Evolutionary conservation across 2,888 invertebrate species (phyloP).

Genomic region (Pollenia angustigena): DNA sequence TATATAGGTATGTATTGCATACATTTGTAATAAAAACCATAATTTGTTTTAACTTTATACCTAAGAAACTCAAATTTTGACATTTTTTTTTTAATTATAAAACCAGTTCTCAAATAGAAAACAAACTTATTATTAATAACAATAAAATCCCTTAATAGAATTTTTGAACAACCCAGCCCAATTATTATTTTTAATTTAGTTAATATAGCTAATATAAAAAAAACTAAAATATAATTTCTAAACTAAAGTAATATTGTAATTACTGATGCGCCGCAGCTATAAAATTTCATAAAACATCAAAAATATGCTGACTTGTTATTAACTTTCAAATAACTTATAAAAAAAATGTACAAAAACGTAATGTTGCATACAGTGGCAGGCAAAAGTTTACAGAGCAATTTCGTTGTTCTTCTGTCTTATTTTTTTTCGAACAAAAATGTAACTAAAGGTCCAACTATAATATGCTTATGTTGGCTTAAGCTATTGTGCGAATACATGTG

Average conservation of each 20-base stretch:
- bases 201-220: slow-evolving; percentile 37
- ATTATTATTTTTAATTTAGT: slow-evolving; percentile 41
- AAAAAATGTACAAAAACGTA: neutral
- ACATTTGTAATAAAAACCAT: too few relatives aligned
- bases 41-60: too few relatives aligned
- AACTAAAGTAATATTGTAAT: slow-evolving; percentile 40
- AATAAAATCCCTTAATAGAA: slow-evolving; percentile 12
- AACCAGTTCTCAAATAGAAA: neutral
- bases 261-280: slow-evolving; percentile 45
- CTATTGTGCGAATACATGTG: too few relatives aligned
- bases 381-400: neutral
- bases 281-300: slow-evolving; percentile 54
- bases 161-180: slow-evolving; percentile 9
- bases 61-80: too few relatives aligned
- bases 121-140: slow-evolving; percentile 32
- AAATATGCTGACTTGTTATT: slow-evolving; percentile 43
- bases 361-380: neutral
- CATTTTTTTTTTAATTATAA: neutral
- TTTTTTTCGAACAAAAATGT: too few relatives aligned
- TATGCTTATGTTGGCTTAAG: too few relatives aligned
- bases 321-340: slow-evolving; percentile 31
- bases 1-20: too few relatives aligned
- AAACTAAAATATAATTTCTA: slow-evolving; percentile 35
- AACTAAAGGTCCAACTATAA: too few relatives aligned
- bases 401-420: too few relatives aligned